Conservation (phyloP, 2,113 vertebrate genomes). For the Todiramphus saurophagus region DNA sequence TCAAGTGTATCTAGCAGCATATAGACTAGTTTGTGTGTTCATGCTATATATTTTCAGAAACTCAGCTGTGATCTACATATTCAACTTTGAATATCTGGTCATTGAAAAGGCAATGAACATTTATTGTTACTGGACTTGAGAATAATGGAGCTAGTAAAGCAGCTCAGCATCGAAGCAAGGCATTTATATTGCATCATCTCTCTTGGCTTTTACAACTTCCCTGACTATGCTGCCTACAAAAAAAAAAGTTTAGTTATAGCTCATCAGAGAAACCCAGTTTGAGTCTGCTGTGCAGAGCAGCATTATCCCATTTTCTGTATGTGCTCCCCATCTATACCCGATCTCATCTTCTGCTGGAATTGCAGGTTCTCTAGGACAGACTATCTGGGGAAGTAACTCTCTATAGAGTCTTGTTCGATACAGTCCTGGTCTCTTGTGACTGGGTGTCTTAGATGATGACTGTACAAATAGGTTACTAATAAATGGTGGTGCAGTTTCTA, state of each 20-base stretch:
- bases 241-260: not conserved
- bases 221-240: not conserved
- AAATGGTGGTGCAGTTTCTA: not conserved
- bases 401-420: not conserved
- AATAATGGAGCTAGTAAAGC: not conserved
- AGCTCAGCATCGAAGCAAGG: not conserved
- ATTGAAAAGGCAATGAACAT: not conserved
- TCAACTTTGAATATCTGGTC: not conserved
- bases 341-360: not conserved
- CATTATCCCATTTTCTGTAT: not conserved
- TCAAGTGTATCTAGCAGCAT: not conserved
- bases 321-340: not conserved
- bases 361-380: not conserved
- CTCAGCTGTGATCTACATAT: constrained; percentile 2
- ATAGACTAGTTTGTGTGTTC: not conserved
- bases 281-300: not conserved
- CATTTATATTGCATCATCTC: not conserved
- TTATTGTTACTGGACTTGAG: not conserved
- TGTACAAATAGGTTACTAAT: not conserved
- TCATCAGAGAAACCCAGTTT: not conserved
- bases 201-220: not conserved
- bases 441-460: not conserved
- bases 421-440: not conserved
- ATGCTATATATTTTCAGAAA: constrained; percentile 12
- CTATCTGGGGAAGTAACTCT: not conserved